These are phyloP conservation scores for Tetragnatha montana DNA, from an alignment of 2,888 invertebrate species.

Conservation along the genomic window DNA sequence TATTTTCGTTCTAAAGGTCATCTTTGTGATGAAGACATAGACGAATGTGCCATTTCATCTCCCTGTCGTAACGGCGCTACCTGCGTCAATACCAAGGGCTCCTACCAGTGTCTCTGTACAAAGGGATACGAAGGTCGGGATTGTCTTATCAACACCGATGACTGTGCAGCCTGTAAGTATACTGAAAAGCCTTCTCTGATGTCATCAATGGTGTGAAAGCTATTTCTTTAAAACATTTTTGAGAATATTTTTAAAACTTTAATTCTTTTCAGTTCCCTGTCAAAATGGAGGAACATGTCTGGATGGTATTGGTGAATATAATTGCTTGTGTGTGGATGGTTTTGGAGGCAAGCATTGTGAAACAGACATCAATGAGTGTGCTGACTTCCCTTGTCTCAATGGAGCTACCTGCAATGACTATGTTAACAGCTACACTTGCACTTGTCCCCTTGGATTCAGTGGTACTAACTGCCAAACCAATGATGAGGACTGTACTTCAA, in stretches of 20 bases:
- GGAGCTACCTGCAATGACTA: constrained; percentile 95
- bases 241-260: background rate
- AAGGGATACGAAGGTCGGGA: constrained; percentile 93
- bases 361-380: constrained; percentile 91
- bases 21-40: constrained; percentile 90
- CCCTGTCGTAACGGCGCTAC: constrained; percentile 93
- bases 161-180: constrained; percentile 89
- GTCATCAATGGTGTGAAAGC: too few species aligned
- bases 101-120: constrained; percentile 96
- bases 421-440: constrained; percentile 95
- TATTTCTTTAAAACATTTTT: background rate
- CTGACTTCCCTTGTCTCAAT: constrained; percentile 86
- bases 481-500: constrained; percentile 92
- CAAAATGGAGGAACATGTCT: constrained; percentile 95
- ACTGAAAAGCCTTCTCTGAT: too few species aligned
- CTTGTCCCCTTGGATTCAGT: constrained; percentile 93
- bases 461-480: constrained; percentile 96
- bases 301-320: constrained; percentile 93
- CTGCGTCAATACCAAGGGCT: constrained; percentile 92
- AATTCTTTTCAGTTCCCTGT: constrained; percentile 82
- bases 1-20: constrained; percentile 78
- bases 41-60: constrained; percentile 90
- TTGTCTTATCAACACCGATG: constrained; percentile 94
- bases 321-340: constrained; percentile 92
- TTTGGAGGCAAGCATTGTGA: constrained; percentile 94